A percentile compares a stretch with the other conserved stretches of the same genome.
phyloP scores from a whole-genome alignment of 2,888 invertebrate species.

The Microdon myrmicae region DNA sequence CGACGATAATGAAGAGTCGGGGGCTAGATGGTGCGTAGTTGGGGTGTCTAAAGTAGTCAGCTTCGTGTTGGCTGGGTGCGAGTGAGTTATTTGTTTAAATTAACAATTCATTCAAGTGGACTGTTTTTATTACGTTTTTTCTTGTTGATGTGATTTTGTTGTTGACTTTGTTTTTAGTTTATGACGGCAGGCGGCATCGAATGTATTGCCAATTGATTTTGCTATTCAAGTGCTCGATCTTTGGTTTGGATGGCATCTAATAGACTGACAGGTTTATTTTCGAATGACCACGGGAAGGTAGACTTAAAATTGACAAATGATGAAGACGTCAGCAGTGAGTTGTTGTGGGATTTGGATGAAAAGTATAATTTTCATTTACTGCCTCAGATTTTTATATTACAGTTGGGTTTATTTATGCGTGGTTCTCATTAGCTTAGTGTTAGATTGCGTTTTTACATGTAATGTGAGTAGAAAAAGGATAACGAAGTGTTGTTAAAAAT shows the following conservation, averaged over 20 bases:
- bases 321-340: slow-evolving; percentile 26
- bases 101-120: slow-evolving; percentile 31
- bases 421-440: too few species aligned
- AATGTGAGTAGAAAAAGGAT: too few species aligned
- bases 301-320: slow-evolving; percentile 17
- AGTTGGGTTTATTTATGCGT: too few species aligned
- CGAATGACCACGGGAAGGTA: slow-evolving; percentile 18
- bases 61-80: slow-evolving; percentile 2
- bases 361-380: too few species aligned
- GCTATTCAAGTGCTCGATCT: slow-evolving; percentile 4
- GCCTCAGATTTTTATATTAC: too few species aligned
- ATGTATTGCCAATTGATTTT: slow-evolving; percentile 10
- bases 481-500: background rate
- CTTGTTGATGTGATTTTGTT: slow-evolving; percentile 3
- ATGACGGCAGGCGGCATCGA: slow-evolving; percentile 5
- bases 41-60: background rate
- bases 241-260: slow-evolving; percentile 1
- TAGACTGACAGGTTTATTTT: slow-evolving; percentile 4
- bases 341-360: too few species aligned
- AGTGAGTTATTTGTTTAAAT: slow-evolving; percentile 39
- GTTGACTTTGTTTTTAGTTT: slow-evolving; percentile 18
- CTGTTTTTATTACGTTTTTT: slow-evolving; percentile 21
- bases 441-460: too few species aligned
- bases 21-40: background rate
- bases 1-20: too few species aligned